Base-by-base conservation (phyloP, 1,140 invertebrate species). In the Solen grandis region DNA sequence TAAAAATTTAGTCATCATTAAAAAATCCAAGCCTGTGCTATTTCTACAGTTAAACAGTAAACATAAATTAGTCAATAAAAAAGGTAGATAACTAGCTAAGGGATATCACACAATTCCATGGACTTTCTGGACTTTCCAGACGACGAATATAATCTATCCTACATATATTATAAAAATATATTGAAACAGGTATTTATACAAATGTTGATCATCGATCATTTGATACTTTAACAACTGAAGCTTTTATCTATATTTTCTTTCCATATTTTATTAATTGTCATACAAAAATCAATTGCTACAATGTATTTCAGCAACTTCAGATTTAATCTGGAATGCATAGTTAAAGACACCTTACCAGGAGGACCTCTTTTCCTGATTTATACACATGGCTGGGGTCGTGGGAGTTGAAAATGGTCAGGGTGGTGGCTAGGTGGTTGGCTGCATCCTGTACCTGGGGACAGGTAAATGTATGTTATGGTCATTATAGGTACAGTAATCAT, bases 381-480 rank as follows among this genome's bases (percentile, higher is more conserved):
- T 62, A 80, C 16, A 16, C 19, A 54, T 80, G 68, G 25, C 62
- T 59, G 19, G 3, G 27, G 46, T 59, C 66, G 13, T 62, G 57
- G 13, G 14, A 50, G 29, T 52, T 25, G 29, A 70, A 80, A 52
- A 72, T 52, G 25, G 77, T 22, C 36, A 80, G 27, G 25, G 77
- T 31, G 22, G 52, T n/a, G n/a, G 54, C 66, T 19, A 80, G 59
- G 50, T 80, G 77, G 63, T 80, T 69, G 25, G 55, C 77, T 31
- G 77, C 77, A 69, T 80, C 77, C n/a, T 80, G 77, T 4, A 80
- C 33, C 66, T 80, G 63, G 1, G 29, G 13, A 52, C 2, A 31
- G 22, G 36, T 4, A 60, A 60, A 31, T 22, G 10, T 13, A 50
- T 13, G 10, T 50, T 50, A 13, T n/a, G 10, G 46, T 13, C n/a